These are phyloP conservation scores for Peromyscus leucopus DNA, from an alignment of 2,113 vertebrate genomes.

Conservation along the genomic window DNA sequence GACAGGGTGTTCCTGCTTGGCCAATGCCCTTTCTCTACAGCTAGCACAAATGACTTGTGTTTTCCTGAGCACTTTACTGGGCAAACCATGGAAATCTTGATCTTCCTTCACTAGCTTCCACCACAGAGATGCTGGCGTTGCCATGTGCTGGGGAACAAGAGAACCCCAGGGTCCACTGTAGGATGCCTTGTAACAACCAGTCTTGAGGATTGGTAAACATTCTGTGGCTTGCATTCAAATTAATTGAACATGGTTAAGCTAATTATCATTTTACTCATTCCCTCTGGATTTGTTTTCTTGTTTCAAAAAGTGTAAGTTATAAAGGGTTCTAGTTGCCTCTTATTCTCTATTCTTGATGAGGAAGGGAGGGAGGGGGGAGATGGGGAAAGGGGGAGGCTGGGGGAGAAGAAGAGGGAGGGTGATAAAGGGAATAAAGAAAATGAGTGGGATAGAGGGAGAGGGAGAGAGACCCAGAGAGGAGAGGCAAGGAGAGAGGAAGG, in stretches of 20 bases:
- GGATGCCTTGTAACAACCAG: background rate
- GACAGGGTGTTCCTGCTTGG: slow-evolving; percentile 51
- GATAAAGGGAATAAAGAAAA: too few relatives aligned
- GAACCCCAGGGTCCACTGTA: background rate
- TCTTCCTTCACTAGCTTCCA: background rate
- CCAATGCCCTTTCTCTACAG: background rate
- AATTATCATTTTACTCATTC: slow-evolving; percentile 40
- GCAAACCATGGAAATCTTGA: background rate
- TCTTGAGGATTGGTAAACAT: slow-evolving; percentile 4
- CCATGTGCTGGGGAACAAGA: background rate
- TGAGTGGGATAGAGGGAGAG: background rate
- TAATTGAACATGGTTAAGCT: slow-evolving; percentile 53
- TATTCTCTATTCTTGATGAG: background rate
- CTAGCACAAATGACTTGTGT: background rate
- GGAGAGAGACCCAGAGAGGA: background rate
- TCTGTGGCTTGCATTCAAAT: slow-evolving; percentile 50
- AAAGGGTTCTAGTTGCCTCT: background rate
- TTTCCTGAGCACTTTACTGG: background rate
- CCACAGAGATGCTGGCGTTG: background rate
- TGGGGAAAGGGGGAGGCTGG: background rate
- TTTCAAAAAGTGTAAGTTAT: background rate
- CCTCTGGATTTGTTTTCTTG: slow-evolving; percentile 31
- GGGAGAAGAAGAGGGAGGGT: background rate
- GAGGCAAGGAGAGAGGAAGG: too few relatives aligned
- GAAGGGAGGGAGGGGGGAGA: background rate